phyloP scores from a whole-genome alignment of 2,113 vertebrate species.

The Cyrtonyx montezumae region DNA sequence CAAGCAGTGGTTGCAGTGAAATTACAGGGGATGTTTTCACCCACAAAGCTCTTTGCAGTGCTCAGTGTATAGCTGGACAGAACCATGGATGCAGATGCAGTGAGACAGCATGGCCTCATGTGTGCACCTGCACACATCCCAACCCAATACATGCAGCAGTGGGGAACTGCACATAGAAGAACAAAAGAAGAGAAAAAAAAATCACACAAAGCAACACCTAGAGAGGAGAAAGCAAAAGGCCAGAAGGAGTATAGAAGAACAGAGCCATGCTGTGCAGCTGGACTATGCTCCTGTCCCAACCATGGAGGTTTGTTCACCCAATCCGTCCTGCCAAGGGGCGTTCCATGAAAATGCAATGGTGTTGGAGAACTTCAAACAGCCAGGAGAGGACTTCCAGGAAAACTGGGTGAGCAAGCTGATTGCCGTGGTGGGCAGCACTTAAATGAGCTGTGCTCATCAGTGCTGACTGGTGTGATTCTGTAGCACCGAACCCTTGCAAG shows the following conservation, averaged over 20 bases:
- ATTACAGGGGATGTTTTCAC: too few species aligned
- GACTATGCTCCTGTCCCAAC: background rate
- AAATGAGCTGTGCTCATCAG: background rate
- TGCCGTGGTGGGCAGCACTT: background rate
- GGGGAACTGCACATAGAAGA: background rate
- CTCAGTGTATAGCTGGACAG: rapidly evolving
- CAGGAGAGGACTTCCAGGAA: rapidly evolving
- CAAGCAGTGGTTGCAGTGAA: rapidly evolving
- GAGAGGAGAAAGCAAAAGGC: background rate
- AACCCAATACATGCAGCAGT: rapidly evolving
- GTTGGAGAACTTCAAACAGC: background rate
- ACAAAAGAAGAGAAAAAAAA: background rate
- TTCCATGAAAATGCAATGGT: background rate
- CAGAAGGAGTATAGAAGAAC: background rate
- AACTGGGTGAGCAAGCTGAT: background rate
- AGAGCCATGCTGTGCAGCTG: background rate
- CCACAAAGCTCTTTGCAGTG: rapidly evolving
- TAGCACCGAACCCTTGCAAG: background rate
- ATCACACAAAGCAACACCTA: background rate
- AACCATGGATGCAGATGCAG: background rate
- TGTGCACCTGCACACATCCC: rapidly evolving
- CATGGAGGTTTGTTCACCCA: background rate
- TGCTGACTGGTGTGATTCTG: background rate
- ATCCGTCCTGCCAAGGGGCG: background rate
- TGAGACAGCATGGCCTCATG: background rate